These are phyloP conservation scores for Megathymus violae DNA, from an alignment of 1,140 invertebrate species.

Conservation along the genomic window DNA sequence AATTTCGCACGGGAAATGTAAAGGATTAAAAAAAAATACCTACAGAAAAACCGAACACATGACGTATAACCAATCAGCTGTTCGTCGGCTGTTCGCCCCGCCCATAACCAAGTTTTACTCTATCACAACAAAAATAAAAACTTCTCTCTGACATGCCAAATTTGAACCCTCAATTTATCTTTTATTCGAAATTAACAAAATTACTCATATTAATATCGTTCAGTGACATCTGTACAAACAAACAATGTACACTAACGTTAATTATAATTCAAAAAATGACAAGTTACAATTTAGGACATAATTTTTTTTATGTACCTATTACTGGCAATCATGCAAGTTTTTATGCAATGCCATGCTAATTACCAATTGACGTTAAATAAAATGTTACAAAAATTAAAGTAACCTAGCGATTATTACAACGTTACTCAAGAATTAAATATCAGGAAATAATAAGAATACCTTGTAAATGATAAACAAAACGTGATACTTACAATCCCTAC, in stretches of 20 bases:
- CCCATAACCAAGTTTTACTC: conserved; percentile 72
- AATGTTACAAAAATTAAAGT: conserved; percentile 8
- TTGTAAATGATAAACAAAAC: conserved; percentile 21
- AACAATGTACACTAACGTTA: no score
- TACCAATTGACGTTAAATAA: conserved; percentile 5
- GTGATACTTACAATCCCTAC: conserved; percentile 69
- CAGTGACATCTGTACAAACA: no score
- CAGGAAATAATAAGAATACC: background rate
- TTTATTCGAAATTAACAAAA: background rate
- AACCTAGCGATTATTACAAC: conserved; percentile 10
- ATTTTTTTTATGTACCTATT: background rate
- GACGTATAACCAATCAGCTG: conserved; percentile 77
- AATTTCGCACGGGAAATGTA: conserved; percentile 30
- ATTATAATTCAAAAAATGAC: no score
- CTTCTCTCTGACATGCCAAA: conserved; percentile 55
- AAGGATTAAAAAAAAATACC: conserved; percentile 74
- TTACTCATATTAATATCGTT: no score
- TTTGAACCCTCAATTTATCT: conserved; percentile 14
- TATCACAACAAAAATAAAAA: conserved; percentile 71
- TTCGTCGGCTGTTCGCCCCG: conserved; percentile 67
- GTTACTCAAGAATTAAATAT: conserved; percentile 10
- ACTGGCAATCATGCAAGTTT: background rate
- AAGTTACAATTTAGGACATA: no score
- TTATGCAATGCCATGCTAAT: background rate
- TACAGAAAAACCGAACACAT: conserved; percentile 79